Evolutionary conservation across 2,888 invertebrate genomes (phyloP).

Genomic region (Caenorhabditis drosophilae): DNA sequence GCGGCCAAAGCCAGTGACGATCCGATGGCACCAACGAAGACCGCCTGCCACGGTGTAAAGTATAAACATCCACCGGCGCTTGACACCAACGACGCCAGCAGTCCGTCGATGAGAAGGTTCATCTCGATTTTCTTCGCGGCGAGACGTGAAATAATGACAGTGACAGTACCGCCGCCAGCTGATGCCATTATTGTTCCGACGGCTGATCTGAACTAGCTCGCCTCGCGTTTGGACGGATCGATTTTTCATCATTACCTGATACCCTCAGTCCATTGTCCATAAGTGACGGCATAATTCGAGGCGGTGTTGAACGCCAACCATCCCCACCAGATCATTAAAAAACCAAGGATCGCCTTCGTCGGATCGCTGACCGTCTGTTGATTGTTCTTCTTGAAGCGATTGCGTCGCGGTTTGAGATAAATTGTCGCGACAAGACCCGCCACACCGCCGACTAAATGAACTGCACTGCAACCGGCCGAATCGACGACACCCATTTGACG

Average conservation of each 20-base stretch:
- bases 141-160: slow-evolving; percentile 18
- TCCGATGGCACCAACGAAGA: slow-evolving; percentile 60
- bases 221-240: slow-evolving; percentile 5
- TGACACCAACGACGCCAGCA: slow-evolving; percentile 62
- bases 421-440: slow-evolving; percentile 61
- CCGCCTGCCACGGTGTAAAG: slow-evolving; percentile 58
- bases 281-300: slow-evolving; percentile 60
- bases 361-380: slow-evolving; percentile 60
- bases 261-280: slow-evolving; percentile 61
- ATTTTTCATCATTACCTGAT: slow-evolving; percentile 32
- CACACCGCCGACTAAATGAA: slow-evolving; percentile 63
- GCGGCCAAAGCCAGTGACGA: slow-evolving; percentile 54
- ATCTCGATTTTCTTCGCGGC: slow-evolving; percentile 55
- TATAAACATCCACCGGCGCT: slow-evolving; percentile 61
- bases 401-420: slow-evolving; percentile 54
- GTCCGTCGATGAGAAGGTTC: slow-evolving; percentile 64
- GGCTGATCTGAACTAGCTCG: slow-evolving; percentile 49
- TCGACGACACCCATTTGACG: slow-evolving; percentile 59
- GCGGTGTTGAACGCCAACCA: slow-evolving; percentile 64
- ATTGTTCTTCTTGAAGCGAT: slow-evolving; percentile 55
- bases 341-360: slow-evolving; percentile 61
- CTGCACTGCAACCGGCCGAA: slow-evolving; percentile 62
- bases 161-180: slow-evolving; percentile 35
- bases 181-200: slow-evolving; percentile 58
- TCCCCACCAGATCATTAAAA: slow-evolving; percentile 67